phyloP scores from a whole-genome alignment of 2,888 invertebrate genomes.

The Netelia inedita region DNA sequence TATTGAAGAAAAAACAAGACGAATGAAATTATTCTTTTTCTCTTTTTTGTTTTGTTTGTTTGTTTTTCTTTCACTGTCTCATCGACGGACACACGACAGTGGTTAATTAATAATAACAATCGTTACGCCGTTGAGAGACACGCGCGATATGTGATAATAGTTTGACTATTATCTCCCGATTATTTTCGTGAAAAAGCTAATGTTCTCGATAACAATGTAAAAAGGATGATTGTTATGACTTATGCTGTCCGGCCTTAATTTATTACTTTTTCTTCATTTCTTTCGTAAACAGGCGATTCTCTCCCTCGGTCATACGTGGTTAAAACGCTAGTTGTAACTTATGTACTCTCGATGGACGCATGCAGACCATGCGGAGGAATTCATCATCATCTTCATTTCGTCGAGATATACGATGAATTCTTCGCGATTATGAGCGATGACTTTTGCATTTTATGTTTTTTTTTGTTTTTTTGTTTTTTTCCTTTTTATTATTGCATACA shows the following conservation, averaged over 20 bases:
- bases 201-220: conserved; percentile 79
- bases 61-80: conserved; percentile 20
- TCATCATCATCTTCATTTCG: conserved; percentile 15
- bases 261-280: conserved; percentile 39
- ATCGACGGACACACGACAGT: conserved; percentile 21
- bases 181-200: conserved; percentile 83
- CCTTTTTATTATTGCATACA: conserved; percentile 57
- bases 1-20: conserved; percentile 39
- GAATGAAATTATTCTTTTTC: conserved; percentile 32
- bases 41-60: conserved; percentile 20
- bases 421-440: conserved; percentile 30
- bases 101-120: conserved; percentile 68
- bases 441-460: conserved; percentile 2
- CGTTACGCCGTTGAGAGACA: conserved; percentile 69
- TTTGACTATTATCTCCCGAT: conserved; percentile 64
- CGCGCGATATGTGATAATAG: conserved; percentile 41
- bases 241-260: conserved; percentile 68
- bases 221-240: conserved; percentile 72
- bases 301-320: conserved; percentile 39
- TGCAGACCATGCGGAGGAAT: conserved; percentile 38
- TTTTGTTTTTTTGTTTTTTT: conserved; percentile 18
- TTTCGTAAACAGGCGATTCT: conserved; percentile 59
- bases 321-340: conserved; percentile 59
- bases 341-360: conserved; percentile 62
- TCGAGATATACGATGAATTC: not conserved